Percentiles rank a stretch among this genome's conserved stretches.
Evolutionary conservation across 2,888 invertebrate genomes (phyloP).

Genomic region (Stenodera caucasica): DNA sequence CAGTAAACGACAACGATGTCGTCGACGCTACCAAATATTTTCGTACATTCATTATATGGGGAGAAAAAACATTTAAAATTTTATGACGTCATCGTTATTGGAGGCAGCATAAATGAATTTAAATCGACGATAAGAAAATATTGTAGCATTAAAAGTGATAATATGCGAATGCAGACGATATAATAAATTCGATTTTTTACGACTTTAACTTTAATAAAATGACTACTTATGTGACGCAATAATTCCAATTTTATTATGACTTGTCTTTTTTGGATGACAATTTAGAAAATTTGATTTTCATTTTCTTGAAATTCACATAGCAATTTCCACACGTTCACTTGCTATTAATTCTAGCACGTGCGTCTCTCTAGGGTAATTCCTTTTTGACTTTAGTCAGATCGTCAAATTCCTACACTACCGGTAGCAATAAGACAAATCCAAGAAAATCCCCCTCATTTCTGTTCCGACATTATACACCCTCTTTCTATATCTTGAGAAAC

Average conservation of each 20-base stretch:
- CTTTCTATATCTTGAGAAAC: conserved; percentile 8
- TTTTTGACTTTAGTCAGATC: conserved; percentile 5
- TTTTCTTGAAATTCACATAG: conserved; percentile 13
- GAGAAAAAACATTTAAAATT: conserved; percentile 14
- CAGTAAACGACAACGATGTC: conserved; percentile 3
- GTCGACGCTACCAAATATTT: conserved; percentile 1
- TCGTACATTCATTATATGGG: not conserved
- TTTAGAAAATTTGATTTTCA: not conserved
- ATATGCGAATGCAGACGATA: conserved; percentile 1
- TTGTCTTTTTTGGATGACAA: not conserved
- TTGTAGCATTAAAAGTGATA: conserved; percentile 16
- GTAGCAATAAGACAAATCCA: conserved; percentile 32
- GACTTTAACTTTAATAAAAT: conserved; percentile 13
- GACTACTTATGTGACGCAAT: conserved; percentile 6
- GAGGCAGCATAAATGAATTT: conserved; percentile 17
- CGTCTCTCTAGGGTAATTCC: conserved; percentile 8
- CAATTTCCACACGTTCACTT: conserved; percentile 17
- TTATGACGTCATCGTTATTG: conserved; percentile 4
- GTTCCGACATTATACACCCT: conserved; percentile 15
- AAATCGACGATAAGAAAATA: conserved; percentile 13
- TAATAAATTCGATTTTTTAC: conserved; percentile 15
- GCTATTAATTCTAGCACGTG: conserved; percentile 11
- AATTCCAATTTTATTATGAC: conserved; percentile 6
- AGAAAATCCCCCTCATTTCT: conserved; percentile 25
- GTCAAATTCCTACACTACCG: conserved; percentile 9